Evolutionary conservation across 2,888 invertebrate genomes (phyloP).

Genomic region (Noctua janthina): DNA sequence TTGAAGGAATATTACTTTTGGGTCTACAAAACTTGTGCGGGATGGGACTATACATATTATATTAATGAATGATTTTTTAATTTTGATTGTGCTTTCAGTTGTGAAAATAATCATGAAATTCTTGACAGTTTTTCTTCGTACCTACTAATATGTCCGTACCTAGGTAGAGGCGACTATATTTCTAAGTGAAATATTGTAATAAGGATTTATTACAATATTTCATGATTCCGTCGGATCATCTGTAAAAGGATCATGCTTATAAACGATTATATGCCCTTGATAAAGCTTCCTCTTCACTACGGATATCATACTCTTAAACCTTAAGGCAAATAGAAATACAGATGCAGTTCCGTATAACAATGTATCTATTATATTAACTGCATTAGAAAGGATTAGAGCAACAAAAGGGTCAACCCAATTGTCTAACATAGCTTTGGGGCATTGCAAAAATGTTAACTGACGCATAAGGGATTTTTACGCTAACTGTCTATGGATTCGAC

Average conservation of each 20-base stretch:
- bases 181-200: background rate
- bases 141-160: background rate
- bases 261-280: background rate
- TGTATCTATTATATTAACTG: conserved; percentile 47
- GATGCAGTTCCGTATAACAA: conserved; percentile 41
- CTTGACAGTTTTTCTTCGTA: background rate
- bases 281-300: background rate
- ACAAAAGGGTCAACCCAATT: conserved; percentile 62
- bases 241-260: background rate
- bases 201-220: background rate
- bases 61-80: background rate
- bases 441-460: conserved; percentile 66
- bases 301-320: background rate
- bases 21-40: background rate
- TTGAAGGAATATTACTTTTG: conserved; percentile 5
- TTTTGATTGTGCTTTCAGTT: background rate
- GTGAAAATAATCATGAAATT: background rate
- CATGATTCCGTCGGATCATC: background rate
- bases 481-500: conserved; percentile 14
- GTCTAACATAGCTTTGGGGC: conserved; percentile 64
- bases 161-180: background rate
- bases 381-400: conserved; percentile 50
- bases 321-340: conserved; percentile 37
- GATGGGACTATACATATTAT: background rate
- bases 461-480: conserved; percentile 74